Evolutionary conservation across 2,113 vertebrate genomes (phyloP).

Genomic region (Capra hircus): DNA sequence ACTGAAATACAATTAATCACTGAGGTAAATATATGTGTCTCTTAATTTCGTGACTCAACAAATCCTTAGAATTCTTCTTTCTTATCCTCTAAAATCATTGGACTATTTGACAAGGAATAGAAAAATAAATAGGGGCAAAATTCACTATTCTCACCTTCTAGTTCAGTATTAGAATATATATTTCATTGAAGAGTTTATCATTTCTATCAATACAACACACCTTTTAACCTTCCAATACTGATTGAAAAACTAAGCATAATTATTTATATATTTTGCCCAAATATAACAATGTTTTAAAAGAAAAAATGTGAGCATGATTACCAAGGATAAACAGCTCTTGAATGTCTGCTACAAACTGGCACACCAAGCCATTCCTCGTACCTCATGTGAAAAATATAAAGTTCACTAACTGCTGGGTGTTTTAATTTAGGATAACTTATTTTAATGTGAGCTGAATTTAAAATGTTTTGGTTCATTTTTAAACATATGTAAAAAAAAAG

Average conservation of each 20-base stretch:
- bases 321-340: background rate
- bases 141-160: background rate
- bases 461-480: background rate
- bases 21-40: background rate
- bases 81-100: background rate
- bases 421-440: background rate
- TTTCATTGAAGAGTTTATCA: background rate
- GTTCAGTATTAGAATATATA: background rate
- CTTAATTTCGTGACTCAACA: background rate
- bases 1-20: slow-evolving; percentile 22
- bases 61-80: background rate
- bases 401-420: background rate
- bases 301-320: background rate
- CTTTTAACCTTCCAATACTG: background rate
- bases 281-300: background rate
- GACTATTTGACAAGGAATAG: background rate
- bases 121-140: background rate
- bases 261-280: background rate
- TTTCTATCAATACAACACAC: background rate
- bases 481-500: background rate
- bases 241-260: background rate
- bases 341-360: background rate
- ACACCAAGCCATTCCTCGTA: background rate
- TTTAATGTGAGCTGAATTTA: background rate
- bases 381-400: background rate